Base-by-base conservation (phyloP, 1,140 invertebrate genomes). In the Epicauta chinensis region DNA sequence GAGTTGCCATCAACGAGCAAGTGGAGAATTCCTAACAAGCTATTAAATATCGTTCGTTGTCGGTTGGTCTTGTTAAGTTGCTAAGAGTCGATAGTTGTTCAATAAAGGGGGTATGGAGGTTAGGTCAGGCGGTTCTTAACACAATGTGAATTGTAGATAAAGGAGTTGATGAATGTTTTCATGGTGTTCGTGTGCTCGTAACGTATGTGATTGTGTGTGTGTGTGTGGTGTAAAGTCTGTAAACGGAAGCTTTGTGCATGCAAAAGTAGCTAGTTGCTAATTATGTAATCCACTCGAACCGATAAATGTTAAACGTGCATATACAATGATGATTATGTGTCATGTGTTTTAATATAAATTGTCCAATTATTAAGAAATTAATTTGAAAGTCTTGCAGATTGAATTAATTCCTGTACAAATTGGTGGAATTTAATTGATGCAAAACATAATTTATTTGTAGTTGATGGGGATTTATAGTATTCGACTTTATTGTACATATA, bases 41-140 rank as follows among this genome's bases (percentile, higher is more conserved):
- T 23, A 17, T 38, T 35, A 16, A 15, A 16, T 38, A 47, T 37
- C 37, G 38, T 47, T 17, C 16, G 41, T 15, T 15, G 15, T 17
- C n/a, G 15, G 32, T 16, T 37, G 38, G 10, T 46, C 43, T 37
- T 47, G 32, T 31, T 35, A 35, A 46, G 31, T 46, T 46, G 43
- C n/a, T n/a, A n/a, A n/a, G 23, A 23, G 34, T 55, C 47, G 53
- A 55, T 50, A 41, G 38, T 48, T 50, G 46, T 44, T 55, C 53
- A 55, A 55, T 55, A 50, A 49, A 17, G 43, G 29, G 16, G 35
- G 41, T 44, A 30, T 40, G 41, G 53, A n/a, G 46, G 44, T 47
- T 50, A 45, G 47, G 39, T 55, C 47, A 23, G 23, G 41, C 35
- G 30, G 40, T 41, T 55, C 47, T 55, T 55, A 35, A 35, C 39